Percentiles rank a stretch among this genome's conserved stretches.
phyloP scores from a whole-genome alignment of 2,113 vertebrate genomes.

The Hemiprocne comata region DNA sequence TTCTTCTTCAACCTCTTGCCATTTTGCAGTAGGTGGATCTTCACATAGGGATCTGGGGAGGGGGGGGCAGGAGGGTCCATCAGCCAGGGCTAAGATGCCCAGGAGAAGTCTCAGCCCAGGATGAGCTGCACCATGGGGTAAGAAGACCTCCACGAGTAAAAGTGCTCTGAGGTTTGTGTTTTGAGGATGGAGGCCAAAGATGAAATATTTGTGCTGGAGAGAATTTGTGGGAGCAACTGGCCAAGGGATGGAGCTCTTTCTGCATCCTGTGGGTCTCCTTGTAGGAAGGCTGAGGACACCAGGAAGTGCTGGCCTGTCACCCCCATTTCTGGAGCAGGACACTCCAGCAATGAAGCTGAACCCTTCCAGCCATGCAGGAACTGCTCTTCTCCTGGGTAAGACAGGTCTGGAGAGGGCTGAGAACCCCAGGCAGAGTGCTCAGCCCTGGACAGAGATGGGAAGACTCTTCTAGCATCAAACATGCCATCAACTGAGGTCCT shows the following conservation, averaged over 20 bases:
- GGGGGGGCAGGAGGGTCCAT: not conserved
- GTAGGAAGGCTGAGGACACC: not conserved
- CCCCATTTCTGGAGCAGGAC: not conserved
- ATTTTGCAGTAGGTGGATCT: conserved; percentile 96
- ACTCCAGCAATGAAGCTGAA: not conserved
- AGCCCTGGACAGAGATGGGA: not conserved
- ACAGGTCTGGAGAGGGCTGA: not conserved
- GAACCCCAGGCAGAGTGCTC: not conserved
- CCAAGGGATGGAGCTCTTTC: not conserved
- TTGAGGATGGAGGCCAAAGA: not conserved
- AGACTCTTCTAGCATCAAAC: not conserved
- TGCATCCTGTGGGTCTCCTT: not conserved
- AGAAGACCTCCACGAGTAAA: not conserved
- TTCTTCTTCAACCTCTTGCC: conserved; percentile 98
- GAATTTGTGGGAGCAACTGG: not conserved
- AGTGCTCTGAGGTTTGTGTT: not conserved
- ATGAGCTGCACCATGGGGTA: not conserved
- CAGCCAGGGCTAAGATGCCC: not conserved
- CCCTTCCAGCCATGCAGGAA: not conserved
- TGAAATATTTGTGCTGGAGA: not conserved
- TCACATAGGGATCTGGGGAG: conserved; percentile 92
- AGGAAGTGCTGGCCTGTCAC: not conserved
- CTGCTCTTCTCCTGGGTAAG: not conserved
- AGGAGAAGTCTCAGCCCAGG: not conserved
- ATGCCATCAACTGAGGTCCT: fast-evolving